A percentile compares a stretch with the other conserved stretches of the same genome.
Evolutionary conservation across 2,797 vertebrate genomes (phyloP).

Genomic region (Carapus acus): DNA sequence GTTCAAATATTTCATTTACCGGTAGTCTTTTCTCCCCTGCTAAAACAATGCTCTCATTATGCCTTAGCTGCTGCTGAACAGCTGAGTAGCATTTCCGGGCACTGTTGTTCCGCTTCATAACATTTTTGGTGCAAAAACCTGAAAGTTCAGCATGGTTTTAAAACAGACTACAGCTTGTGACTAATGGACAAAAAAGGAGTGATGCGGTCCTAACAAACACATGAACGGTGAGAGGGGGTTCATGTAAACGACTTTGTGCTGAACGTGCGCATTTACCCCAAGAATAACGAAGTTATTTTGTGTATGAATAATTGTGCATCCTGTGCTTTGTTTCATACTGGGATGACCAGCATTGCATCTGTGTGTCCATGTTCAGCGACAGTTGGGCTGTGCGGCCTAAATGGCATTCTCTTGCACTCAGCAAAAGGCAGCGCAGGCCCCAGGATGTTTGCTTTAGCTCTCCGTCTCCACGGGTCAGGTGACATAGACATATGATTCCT

Average conservation of each 20-base stretch:
- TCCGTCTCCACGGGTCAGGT: slow-evolving; percentile 62
- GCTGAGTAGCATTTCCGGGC: no score
- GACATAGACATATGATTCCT: slow-evolving; percentile 31
- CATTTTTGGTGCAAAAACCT: neutral
- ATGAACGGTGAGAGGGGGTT: no score
- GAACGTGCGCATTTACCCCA: no score
- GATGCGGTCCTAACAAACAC: no score
- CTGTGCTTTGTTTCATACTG: slow-evolving; percentile 16
- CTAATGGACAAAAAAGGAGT: no score
- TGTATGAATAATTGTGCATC: neutral
- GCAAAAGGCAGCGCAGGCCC: slow-evolving; percentile 25
- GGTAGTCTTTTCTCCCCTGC: slow-evolving; percentile 7
- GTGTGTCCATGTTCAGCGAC: slow-evolving; percentile 8
- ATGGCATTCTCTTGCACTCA: slow-evolving; percentile 19
- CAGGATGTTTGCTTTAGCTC: slow-evolving; percentile 62
- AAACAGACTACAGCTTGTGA: no score
- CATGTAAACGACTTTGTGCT: no score
- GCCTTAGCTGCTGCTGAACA: neutral
- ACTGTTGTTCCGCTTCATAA: neutral
- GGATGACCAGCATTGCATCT: neutral
- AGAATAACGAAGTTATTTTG: no score
- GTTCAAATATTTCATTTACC: slow-evolving; percentile 7
- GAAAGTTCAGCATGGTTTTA: no score
- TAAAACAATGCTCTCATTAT: slow-evolving; percentile 2
- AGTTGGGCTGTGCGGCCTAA: slow-evolving; percentile 5